phyloP scores from a whole-genome alignment of 1,140 invertebrate species.

The Diabrotica undecimpunctata region DNA sequence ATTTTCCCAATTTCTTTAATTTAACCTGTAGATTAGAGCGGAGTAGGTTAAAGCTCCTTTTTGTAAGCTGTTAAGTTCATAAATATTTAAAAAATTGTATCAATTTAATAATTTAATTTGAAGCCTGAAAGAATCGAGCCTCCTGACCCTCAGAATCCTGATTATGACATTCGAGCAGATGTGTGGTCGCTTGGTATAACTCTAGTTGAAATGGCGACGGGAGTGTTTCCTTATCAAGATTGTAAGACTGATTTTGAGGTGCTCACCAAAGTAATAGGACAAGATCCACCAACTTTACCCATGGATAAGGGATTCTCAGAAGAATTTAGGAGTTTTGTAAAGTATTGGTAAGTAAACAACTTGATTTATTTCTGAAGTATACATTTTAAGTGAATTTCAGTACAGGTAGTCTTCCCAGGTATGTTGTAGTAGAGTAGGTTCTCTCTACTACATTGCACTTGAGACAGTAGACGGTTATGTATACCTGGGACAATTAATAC shows the following conservation, averaged over 20 bases:
- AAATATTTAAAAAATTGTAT: neutral
- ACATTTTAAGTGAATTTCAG: neutral
- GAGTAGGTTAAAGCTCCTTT: no score
- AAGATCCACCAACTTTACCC: constrained; percentile 82
- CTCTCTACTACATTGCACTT: no score
- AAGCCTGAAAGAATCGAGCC: constrained; percentile 95
- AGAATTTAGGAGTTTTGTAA: constrained; percentile 83
- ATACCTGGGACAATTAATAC: no score
- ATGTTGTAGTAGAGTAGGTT: no score
- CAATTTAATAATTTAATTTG: constrained; percentile 9
- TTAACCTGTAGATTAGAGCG: no score
- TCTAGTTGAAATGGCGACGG: constrained; percentile 87
- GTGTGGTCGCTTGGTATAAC: constrained; percentile 99
- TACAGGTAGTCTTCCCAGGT: no score
- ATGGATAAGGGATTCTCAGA: constrained; percentile 69
- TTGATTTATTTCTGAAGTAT: neutral
- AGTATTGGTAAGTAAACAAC: constrained; percentile 62
- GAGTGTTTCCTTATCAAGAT: constrained; percentile 86
- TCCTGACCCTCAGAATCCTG: constrained; percentile 78
- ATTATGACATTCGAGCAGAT: constrained; percentile 97
- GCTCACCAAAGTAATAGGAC: constrained; percentile 81
- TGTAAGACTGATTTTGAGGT: constrained; percentile 97
- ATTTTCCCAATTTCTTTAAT: no score
- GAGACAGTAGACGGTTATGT: no score
- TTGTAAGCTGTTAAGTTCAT: no score